phyloP scores from a whole-genome alignment of 2,797 vertebrate species.

The Hippoglossus hippoglossus region DNA sequence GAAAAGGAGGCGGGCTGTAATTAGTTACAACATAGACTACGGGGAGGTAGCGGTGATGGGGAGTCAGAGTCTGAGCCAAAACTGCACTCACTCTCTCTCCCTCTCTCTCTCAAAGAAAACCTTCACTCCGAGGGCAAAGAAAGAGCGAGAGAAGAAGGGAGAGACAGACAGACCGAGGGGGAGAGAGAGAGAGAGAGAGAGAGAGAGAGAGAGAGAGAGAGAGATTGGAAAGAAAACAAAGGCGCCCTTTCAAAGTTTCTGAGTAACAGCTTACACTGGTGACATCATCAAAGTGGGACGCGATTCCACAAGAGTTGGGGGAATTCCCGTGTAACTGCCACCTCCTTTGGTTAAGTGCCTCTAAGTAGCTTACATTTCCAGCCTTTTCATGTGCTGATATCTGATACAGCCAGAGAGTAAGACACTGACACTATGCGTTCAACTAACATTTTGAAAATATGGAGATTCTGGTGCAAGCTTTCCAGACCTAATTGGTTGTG shows the following conservation, averaged over 20 bases:
- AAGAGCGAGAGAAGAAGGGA: conserved; percentile 36
- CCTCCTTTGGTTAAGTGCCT: conserved; percentile 49
- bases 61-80: conserved; percentile 40
- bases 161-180: conserved; percentile 5
- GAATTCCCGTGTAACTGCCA: conserved; percentile 61
- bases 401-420: conserved; percentile 43
- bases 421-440: conserved; percentile 32
- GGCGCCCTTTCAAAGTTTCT: conserved; percentile 64
- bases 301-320: conserved; percentile 54
- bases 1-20: conserved; percentile 63
- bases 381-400: conserved; percentile 56
- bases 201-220: conserved; percentile 6
- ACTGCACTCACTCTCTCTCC: conserved; percentile 39
- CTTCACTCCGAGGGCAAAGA: conserved; percentile 44
- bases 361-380: conserved; percentile 54
- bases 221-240: conserved; percentile 59
- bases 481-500: no score
- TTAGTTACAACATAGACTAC: conserved; percentile 69
- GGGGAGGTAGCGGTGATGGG: conserved; percentile 13
- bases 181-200: not conserved
- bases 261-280: conserved; percentile 58
- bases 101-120: conserved; percentile 46
- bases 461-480: conserved; percentile 5
- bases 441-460: conserved; percentile 24
- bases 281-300: conserved; percentile 81